phyloP scores from a whole-genome alignment of 2,888 invertebrate species.

The Chloroclysta siterata region DNA sequence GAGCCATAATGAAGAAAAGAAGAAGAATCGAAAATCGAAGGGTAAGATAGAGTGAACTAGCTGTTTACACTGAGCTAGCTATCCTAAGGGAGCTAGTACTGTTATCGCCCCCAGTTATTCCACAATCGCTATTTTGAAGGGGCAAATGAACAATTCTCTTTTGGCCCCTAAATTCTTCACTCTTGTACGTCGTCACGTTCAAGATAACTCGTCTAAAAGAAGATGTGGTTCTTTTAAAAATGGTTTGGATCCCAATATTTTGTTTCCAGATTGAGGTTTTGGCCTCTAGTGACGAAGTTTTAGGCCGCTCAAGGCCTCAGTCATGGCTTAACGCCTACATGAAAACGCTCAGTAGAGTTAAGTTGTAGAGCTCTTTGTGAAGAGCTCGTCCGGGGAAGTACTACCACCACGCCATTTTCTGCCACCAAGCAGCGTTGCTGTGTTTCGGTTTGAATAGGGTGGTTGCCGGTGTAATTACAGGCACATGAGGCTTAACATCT shows the following conservation, averaged over 20 bases:
- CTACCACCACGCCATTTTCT: no score
- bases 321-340: no score
- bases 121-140: slow-evolving; percentile 20
- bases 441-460: no score
- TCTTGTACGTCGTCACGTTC: slow-evolving; percentile 8
- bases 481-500: no score
- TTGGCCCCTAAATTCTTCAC: slow-evolving; percentile 14
- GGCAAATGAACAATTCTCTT: slow-evolving; percentile 6
- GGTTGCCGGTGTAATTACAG: no score
- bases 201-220: slow-evolving; percentile 3
- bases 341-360: no score
- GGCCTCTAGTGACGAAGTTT: not conserved
- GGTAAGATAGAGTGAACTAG: slow-evolving; percentile 11
- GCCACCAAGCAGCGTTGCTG: no score
- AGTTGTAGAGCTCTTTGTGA: no score
- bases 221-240: not conserved
- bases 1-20: no score
- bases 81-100: slow-evolving; percentile 12
- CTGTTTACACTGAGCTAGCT: slow-evolving; percentile 1
- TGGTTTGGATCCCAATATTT: not conserved
- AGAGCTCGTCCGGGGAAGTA: no score
- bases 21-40: no score
- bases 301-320: not conserved
- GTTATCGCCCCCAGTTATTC: slow-evolving; percentile 22
- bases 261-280: not conserved